A percentile compares a stretch with the other conserved stretches of the same genome.
Evolutionary conservation across 2,888 invertebrate species (phyloP).

Genomic region (Drosophila pseudotalamancana): DNA sequence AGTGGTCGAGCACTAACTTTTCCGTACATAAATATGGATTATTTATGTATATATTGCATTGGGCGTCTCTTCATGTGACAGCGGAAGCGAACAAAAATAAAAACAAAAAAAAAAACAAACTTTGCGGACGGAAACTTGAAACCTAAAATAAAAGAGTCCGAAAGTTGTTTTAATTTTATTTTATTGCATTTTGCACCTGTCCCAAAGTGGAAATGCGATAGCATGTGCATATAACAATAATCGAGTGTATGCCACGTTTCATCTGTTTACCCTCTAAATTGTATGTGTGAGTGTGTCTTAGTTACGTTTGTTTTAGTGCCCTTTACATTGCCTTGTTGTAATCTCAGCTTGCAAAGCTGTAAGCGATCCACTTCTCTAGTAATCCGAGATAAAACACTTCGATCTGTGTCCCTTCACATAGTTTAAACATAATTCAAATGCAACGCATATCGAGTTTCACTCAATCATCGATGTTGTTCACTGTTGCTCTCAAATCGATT

Average conservation of each 20-base stretch:
- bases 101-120: conserved; percentile 9
- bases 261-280: background rate
- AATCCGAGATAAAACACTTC: too few relatives aligned
- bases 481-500: too few relatives aligned
- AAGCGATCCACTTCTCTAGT: too few relatives aligned
- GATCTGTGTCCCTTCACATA: too few relatives aligned
- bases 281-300: background rate
- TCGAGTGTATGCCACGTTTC: conserved; percentile 21
- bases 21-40: conserved; percentile 7
- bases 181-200: conserved; percentile 55
- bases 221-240: conserved; percentile 24
- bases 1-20: conserved; percentile 11
- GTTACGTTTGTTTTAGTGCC: background rate
- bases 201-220: conserved; percentile 41
- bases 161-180: conserved; percentile 38
- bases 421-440: too few relatives aligned
- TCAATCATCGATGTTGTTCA: too few relatives aligned
- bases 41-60: conserved; percentile 4
- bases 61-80: background rate
- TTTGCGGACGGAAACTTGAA: conserved; percentile 36
- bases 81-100: conserved; percentile 40
- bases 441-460: too few relatives aligned
- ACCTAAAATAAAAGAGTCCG: conserved; percentile 24
- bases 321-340: background rate
- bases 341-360: background rate